phyloP scores from a whole-genome alignment of 1,140 invertebrate species.

The Drosophila ercepeae region DNA sequence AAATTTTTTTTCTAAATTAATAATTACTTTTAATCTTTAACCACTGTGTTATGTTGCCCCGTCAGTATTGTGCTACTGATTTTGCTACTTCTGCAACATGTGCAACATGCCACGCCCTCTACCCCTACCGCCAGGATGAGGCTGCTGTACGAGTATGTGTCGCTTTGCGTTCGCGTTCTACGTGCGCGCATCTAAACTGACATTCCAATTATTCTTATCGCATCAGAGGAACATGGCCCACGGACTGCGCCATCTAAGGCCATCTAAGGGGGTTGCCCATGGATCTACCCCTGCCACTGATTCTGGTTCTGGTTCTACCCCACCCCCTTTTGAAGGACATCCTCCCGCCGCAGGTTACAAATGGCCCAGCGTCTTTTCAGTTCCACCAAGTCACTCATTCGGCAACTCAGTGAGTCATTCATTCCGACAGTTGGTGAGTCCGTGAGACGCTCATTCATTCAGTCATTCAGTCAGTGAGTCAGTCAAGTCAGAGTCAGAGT shows the following conservation, averaged over 20 bases:
- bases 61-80: constrained; percentile 41
- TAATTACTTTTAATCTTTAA: not conserved
- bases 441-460: constrained; percentile 12
- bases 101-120: constrained; percentile 35
- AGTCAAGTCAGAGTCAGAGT: not conserved
- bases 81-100: constrained; percentile 42
- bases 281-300: too few species aligned
- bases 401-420: constrained; percentile 7
- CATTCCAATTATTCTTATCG: constrained; percentile 76
- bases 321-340: not conserved
- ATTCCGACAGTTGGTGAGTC: constrained; percentile 2
- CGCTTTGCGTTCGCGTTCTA: constrained; percentile 63
- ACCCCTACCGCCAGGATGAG: not conserved
- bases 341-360: constrained; percentile 25
- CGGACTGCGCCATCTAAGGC: not conserved
- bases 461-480: constrained; percentile 6
- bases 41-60: constrained; percentile 7
- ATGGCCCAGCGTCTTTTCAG: constrained; percentile 58
- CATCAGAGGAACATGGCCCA: constrained; percentile 39
- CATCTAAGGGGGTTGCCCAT: not conserved
- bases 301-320: too few species aligned
- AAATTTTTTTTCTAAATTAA: too few species aligned
- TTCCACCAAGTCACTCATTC: constrained; percentile 52
- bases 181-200: constrained; percentile 71
- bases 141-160: constrained; percentile 29